Conservation (phyloP, 2,888 invertebrate genomes). For the Temnothorax rugatulus region DNA sequence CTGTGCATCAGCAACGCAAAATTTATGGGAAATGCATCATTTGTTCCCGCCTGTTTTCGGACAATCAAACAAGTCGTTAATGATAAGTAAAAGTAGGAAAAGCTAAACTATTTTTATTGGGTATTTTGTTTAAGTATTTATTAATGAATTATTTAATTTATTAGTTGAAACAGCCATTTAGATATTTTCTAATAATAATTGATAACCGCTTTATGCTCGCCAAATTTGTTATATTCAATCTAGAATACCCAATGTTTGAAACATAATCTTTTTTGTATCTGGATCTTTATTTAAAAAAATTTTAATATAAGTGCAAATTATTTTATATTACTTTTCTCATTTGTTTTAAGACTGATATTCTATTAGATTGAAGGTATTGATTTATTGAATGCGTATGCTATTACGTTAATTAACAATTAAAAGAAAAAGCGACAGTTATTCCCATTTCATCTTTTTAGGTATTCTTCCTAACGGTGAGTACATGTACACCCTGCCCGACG, state of each 20-base stretch:
- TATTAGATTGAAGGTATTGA: neutral
- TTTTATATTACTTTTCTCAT: neutral
- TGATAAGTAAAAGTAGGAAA: neutral
- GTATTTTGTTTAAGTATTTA: neutral
- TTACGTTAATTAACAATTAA: slow-evolving; percentile 15
- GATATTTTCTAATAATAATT: slow-evolving; percentile 7
- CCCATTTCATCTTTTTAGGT: slow-evolving; percentile 73
- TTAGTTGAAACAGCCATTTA: neutral
- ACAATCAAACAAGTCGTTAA: neutral
- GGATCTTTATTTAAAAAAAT: neutral
- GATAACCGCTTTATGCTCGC: neutral
- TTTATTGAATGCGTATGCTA: neutral
- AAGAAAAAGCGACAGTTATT: slow-evolving; percentile 9
- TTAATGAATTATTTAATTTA: neutral
- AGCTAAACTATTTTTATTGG: neutral
- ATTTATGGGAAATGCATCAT: neutral
- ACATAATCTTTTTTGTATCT: neutral
- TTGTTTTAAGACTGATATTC: neutral
- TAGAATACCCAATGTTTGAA: neutral
- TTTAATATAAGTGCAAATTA: neutral
- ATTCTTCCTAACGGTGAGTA: slow-evolving; percentile 82
- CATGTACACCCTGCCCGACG: slow-evolving; percentile 78
- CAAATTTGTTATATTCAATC: neutral
- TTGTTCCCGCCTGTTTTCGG: neutral
- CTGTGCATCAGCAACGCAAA: neutral